phyloP scores from a whole-genome alignment of 1,140 invertebrate genomes.

The Rhopalosiphum padi region DNA sequence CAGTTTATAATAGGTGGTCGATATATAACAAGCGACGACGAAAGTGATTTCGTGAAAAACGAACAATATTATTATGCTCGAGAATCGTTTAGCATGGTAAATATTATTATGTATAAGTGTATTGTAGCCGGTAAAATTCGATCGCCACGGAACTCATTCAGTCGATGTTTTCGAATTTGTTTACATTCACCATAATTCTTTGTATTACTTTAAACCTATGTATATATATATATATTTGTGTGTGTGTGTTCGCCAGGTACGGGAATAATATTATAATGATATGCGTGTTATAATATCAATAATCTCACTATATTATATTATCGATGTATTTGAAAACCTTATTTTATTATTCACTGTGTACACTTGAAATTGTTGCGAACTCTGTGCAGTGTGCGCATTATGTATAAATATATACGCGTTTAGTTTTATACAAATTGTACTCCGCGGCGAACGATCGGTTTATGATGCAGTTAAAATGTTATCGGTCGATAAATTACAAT shows the following conservation, averaged over 20 bases:
- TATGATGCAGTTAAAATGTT: background rate
- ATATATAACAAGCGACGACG: conserved; percentile 4
- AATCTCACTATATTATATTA: background rate
- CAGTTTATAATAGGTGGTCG: background rate
- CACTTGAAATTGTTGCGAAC: background rate
- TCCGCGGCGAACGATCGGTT: background rate
- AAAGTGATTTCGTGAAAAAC: conserved; percentile 6
- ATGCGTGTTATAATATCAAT: background rate
- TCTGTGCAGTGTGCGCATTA: background rate
- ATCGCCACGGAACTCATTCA: background rate
- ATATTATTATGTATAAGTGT: background rate
- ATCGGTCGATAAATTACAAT: conserved; percentile 21
- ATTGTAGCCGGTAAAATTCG: background rate
- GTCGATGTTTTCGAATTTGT: conserved; percentile 1
- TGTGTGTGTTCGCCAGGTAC: background rate
- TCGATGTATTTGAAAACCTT: background rate
- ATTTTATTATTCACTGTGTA: background rate
- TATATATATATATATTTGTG: background rate
- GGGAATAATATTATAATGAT: background rate
- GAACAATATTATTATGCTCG: background rate
- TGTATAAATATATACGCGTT: background rate
- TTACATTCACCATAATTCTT: background rate
- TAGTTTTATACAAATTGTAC: background rate
- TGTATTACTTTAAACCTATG: background rate
- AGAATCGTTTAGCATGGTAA: background rate